Percentiles rank a stretch among this genome's conserved stretches.
phyloP scores from a whole-genome alignment of 2,113 vertebrate species.

The Odocoileus virginianus region DNA sequence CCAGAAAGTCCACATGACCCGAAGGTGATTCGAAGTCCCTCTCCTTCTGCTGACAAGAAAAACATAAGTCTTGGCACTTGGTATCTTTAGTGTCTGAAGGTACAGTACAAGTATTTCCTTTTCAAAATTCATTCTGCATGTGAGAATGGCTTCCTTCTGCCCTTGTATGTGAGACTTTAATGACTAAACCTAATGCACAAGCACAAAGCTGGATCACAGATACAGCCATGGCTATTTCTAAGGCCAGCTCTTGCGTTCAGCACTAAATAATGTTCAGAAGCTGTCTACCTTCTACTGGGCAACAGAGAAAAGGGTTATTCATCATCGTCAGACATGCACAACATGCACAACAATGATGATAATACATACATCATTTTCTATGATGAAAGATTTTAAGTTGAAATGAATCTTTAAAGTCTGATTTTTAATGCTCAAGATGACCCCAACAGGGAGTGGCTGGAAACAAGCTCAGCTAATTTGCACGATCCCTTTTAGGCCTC shows the following conservation, averaged over 20 bases:
- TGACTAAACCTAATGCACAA: conserved; percentile 35
- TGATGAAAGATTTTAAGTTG: conserved; percentile 1
- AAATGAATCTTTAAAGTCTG: conserved; percentile 39
- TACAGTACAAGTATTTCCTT: conserved; percentile 52
- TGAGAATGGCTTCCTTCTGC: conserved; percentile 45
- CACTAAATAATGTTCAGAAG: neutral
- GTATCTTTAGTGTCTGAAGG: conserved; percentile 23
- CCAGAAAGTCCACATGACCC: conserved; percentile 56
- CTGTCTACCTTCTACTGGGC: neutral
- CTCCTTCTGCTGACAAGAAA: conserved; percentile 47
- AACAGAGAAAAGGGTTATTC: neutral
- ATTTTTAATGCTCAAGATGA: neutral
- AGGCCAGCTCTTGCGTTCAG: neutral
- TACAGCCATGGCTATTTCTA: neutral
- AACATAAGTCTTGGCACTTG: conserved; percentile 39
- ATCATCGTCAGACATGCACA: neutral
- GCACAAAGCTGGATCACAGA: neutral
- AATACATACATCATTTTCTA: neutral
- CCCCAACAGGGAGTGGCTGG: neutral
- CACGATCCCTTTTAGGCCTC: neutral
- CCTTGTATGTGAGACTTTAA: neutral
- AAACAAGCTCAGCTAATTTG: conserved; percentile 25
- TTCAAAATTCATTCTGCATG: conserved; percentile 29
- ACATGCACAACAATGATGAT: too few species aligned
- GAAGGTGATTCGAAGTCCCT: conserved; percentile 36